These are phyloP conservation scores for Parotocinclus haroldoi DNA, from an alignment of 2,797 vertebrate genomes.

Conservation along the genomic window DNA sequence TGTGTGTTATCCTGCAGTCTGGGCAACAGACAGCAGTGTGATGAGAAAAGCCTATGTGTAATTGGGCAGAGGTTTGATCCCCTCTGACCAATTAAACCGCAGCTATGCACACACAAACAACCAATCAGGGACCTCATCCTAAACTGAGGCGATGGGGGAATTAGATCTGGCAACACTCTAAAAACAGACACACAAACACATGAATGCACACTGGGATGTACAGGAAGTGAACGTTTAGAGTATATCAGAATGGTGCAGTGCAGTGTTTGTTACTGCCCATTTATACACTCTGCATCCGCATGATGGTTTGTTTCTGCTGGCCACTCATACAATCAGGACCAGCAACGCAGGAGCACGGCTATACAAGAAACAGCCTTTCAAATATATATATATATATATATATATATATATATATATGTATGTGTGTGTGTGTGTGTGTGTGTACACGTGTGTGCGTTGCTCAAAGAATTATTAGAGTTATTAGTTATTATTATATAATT, in stretches of 20 bases:
- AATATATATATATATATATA: too few relatives aligned
- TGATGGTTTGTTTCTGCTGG: too few relatives aligned
- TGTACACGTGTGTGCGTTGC: too few relatives aligned
- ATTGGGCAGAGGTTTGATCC: conserved; percentile 43
- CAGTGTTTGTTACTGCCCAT: too few relatives aligned
- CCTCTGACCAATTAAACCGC: conserved; percentile 44
- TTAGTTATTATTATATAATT: too few relatives aligned
- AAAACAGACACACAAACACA: background rate
- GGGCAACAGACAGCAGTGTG: conserved; percentile 23
- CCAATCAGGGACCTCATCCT: conserved; percentile 38
- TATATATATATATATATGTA: too few relatives aligned
- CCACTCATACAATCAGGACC: too few relatives aligned
- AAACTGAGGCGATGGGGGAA: conserved; percentile 33
- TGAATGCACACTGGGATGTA: background rate
- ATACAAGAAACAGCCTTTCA: too few relatives aligned
- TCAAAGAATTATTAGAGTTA: too few relatives aligned
- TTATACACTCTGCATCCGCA: too few relatives aligned
- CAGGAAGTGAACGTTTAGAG: conserved; percentile 11
- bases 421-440: too few relatives aligned
- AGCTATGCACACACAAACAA: conserved; percentile 36
- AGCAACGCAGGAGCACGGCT: too few relatives aligned
- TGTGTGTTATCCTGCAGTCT: conserved; percentile 28
- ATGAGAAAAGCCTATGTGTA: conserved; percentile 29
- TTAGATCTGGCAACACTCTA: conserved; percentile 24
- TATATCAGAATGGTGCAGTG: conserved; percentile 14